Conservation (phyloP, 2,797 vertebrate genomes). For the Chaenodraco wilsoni region DNA sequence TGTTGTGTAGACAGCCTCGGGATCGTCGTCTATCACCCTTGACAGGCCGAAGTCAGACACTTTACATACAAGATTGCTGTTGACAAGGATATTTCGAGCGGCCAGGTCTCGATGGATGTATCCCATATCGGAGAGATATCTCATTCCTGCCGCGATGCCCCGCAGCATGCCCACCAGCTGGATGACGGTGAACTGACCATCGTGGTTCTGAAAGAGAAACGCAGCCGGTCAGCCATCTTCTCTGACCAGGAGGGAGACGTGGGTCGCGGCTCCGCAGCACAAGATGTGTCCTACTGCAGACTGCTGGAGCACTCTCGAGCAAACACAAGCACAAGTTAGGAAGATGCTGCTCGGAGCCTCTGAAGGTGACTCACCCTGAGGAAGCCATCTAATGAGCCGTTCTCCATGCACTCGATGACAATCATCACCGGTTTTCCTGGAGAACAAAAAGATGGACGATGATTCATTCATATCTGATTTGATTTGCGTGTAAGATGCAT, state of each 20-base stretch:
- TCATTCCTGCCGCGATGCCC: slow-evolving; percentile 97
- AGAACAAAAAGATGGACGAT: slow-evolving; percentile 13
- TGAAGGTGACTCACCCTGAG: slow-evolving; percentile 90
- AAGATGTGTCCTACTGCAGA: slow-evolving; percentile 63
- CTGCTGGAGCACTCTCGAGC: slow-evolving; percentile 42
- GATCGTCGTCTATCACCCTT: slow-evolving; percentile 97
- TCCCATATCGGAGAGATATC: slow-evolving; percentile 97
- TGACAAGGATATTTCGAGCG: slow-evolving; percentile 97
- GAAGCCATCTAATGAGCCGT: slow-evolving; percentile 97
- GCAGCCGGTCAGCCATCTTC: slow-evolving; percentile 59
- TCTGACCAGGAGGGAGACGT: slow-evolving; percentile 65
- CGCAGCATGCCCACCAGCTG: slow-evolving; percentile 98
- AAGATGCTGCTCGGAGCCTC: slow-evolving; percentile 50
- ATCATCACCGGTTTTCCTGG: slow-evolving; percentile 99
- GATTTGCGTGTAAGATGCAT: slow-evolving; percentile 52
- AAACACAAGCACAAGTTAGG: slow-evolving; percentile 44
- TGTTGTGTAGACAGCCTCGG: slow-evolving; percentile 98
- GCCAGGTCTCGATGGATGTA: slow-evolving; percentile 98
- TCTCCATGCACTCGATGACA: slow-evolving; percentile 99
- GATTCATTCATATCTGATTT: slow-evolving; percentile 61
- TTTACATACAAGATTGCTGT: slow-evolving; percentile 99
- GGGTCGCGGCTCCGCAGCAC: slow-evolving; percentile 64
- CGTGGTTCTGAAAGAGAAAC: slow-evolving; percentile 89
- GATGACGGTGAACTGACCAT: slow-evolving; percentile 98
- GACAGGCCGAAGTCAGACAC: slow-evolving; percentile 99